Conservation (phyloP, 2,113 vertebrate species). For the Zosterops hypoxanthus region DNA sequence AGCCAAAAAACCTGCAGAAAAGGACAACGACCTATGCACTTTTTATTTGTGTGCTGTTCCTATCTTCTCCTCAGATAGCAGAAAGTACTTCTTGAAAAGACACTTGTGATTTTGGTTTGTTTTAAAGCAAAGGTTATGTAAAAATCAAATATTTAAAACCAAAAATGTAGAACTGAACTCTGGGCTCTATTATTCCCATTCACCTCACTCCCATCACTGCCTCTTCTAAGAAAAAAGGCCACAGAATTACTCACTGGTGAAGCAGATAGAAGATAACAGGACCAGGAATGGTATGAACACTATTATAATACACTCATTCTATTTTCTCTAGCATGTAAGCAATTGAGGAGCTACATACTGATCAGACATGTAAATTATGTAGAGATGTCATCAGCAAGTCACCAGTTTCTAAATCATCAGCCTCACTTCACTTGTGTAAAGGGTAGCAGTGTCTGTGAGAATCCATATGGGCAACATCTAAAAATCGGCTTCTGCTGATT, state of each 20-base stretch:
- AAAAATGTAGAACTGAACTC: background rate
- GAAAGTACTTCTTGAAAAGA: background rate
- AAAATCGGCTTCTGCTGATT: background rate
- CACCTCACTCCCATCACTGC: background rate
- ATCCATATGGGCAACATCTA: background rate
- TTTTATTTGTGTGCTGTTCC: background rate
- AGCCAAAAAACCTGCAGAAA: background rate
- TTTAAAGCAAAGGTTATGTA: background rate
- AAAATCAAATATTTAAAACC: background rate
- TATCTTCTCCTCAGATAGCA: background rate
- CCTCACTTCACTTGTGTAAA: background rate
- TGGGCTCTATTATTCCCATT: background rate
- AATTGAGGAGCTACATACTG: background rate
- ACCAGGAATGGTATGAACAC: background rate
- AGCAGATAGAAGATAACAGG: background rate
- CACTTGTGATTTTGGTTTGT: background rate
- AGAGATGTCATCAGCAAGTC: background rate
- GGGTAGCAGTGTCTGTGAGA: background rate
- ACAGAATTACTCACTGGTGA: background rate
- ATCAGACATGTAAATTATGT: background rate
- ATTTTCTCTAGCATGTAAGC: background rate
- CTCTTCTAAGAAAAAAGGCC: background rate
- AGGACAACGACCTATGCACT: background rate
- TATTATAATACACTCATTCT: background rate
- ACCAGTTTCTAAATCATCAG: background rate